Conservation (phyloP, 2,797 vertebrate genomes). For the Naso thynnoides region DNA sequence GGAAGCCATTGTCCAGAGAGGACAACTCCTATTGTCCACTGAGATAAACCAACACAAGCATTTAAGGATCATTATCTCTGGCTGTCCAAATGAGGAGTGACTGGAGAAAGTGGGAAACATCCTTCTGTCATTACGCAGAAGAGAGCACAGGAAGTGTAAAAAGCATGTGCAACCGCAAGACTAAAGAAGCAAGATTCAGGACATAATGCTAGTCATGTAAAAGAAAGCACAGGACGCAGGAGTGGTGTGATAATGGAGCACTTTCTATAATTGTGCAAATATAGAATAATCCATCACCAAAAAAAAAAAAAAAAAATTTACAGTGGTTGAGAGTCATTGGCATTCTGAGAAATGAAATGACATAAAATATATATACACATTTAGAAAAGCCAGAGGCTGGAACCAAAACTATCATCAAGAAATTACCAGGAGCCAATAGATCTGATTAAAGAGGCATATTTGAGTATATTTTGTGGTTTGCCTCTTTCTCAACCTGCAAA, state of each 20-base stretch:
- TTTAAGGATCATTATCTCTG: slow-evolving; percentile 69
- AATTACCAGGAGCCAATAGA: slow-evolving; percentile 38
- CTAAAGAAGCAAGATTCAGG: slow-evolving; percentile 16
- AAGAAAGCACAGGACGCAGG: slow-evolving; percentile 8
- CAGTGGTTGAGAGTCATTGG: slow-evolving; percentile 4
- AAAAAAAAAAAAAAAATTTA: slow-evolving; percentile 13
- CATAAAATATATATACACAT: slow-evolving; percentile 1
- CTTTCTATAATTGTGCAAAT: slow-evolving; percentile 9
- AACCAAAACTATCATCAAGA: slow-evolving; percentile 41
- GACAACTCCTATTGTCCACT: slow-evolving; percentile 21
- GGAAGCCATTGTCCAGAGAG: slow-evolving; percentile 36
- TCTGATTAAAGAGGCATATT: slow-evolving; percentile 37
- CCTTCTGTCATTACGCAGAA: slow-evolving; percentile 34
- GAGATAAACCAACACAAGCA: slow-evolving; percentile 45
- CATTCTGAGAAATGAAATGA: slow-evolving; percentile 26
- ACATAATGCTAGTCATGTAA: slow-evolving; percentile 32
- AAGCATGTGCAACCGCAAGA: slow-evolving; percentile 14
- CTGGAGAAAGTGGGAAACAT: slow-evolving; percentile 25
- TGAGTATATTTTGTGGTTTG: slow-evolving; percentile 39
- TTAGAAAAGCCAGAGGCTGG: slow-evolving; percentile 16
- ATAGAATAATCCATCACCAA: slow-evolving; percentile 27
- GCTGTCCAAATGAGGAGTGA: slow-evolving; percentile 55
- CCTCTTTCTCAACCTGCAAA: slow-evolving; percentile 29
- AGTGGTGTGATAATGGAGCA: slow-evolving; percentile 16
- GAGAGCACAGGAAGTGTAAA: slow-evolving; percentile 17